Conservation (phyloP, 1,140 invertebrate species). For the Chionoecetes opilio region DNA sequence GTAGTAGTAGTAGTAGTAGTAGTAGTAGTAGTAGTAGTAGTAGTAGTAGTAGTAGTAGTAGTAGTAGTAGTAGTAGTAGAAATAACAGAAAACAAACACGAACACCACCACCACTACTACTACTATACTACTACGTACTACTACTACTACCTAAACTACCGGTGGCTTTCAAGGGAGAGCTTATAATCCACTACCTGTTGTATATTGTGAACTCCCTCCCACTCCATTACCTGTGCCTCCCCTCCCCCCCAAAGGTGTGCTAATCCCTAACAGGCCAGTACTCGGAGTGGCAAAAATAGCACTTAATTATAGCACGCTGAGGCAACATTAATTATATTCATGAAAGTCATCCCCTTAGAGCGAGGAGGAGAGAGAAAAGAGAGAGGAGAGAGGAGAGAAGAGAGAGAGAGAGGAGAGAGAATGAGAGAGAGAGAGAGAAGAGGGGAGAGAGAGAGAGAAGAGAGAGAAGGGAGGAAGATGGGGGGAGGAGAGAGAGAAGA, state of each 20-base stretch:
- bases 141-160: neutral
- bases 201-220: neutral
- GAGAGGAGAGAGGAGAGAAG: neutral
- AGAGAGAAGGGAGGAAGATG: neutral
- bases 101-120: neutral
- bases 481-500: neutral
- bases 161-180: neutral
- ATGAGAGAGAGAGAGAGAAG: slow-evolving; percentile 5
- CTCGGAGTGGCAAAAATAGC: neutral
- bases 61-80: neutral
- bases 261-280: neutral
- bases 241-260: neutral
- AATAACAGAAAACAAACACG: neutral
- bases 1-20: neutral
- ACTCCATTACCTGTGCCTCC: neutral
- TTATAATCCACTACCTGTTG: slow-evolving; percentile 28
- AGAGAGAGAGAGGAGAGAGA: slow-evolving; percentile 15
- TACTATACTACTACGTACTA: slow-evolving; percentile 28
- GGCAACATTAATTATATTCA: slow-evolving; percentile 21
- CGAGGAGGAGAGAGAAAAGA: neutral
- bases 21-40: neutral
- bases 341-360: neutral
- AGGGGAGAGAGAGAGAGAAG: neutral
- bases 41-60: slow-evolving; percentile 30
- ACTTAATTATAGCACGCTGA: neutral